Base-by-base conservation (phyloP, 2,888 invertebrate species). In the Anorthoa munda region DNA sequence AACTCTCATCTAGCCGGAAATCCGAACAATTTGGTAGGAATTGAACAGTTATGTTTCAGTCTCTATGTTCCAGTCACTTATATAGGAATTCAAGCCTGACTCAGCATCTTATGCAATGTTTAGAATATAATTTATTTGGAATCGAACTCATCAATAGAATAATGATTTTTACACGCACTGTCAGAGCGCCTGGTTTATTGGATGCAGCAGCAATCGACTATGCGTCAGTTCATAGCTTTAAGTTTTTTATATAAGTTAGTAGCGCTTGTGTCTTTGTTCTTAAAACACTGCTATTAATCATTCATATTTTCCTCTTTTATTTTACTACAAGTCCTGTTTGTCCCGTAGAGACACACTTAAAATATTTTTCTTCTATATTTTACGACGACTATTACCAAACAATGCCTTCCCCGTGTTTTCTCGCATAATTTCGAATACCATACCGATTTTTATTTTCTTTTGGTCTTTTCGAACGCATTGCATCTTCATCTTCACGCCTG, bases 11-110 rank as follows among this genome's bases (percentile, higher is more conserved):
- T 88, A 87, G 88, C 87, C 90, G 93, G 93, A 93, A 92, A 94
- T 94, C 91, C 90, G 89, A 91, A 92, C 90, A 92, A 93, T 94
- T 94, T 91, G 88, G 90, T 86, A 83, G 87, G 85, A 93, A 93
- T 93, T 90, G 91, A 92, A 92, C 91, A 87, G 90, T 89, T 86
- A 89, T 89, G 75, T 81, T 83, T 81, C 72, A 86, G 88, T 86
- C 85, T 90, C 87, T 83, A 81, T 74, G 81, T 70, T 82, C 68
- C 73, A 85, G 53, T 55, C 26, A 67, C 69, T 80, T 72, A 72
- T 72, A 75, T 64, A 45, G 31, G n/a, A n/a, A n/a, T 67, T 65
- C 17, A 68, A 66, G 48, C 23, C 48, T 60, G n/a, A 4, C 12
- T 50, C 11, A 31, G 18, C 12, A 12, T 67, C 26, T 51, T 17